These are phyloP conservation scores for Cranoglanis bouderius DNA, from an alignment of 2,113 vertebrate genomes.

Conservation along the genomic window DNA sequence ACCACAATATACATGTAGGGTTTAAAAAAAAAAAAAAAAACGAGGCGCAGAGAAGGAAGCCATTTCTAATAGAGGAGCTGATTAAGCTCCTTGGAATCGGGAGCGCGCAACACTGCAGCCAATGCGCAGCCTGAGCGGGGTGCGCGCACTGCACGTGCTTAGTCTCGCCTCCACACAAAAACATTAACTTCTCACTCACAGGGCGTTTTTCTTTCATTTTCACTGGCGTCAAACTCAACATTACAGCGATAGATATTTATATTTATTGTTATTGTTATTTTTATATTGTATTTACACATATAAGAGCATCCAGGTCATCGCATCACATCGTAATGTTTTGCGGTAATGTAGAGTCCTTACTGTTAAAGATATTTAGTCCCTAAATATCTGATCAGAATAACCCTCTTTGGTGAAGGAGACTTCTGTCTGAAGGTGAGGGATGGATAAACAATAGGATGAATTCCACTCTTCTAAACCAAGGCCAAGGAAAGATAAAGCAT, in stretches of 20 bases:
- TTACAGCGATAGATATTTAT: neutral
- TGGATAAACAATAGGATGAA: slow-evolving; percentile 42
- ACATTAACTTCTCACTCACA: neutral
- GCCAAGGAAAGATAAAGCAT: slow-evolving; percentile 60
- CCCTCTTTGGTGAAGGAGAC: neutral
- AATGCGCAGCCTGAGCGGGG: slow-evolving; percentile 63
- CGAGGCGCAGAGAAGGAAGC: slow-evolving; percentile 56
- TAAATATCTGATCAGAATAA: neutral
- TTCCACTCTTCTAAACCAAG: slow-evolving; percentile 47
- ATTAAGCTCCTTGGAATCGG: slow-evolving; percentile 47
- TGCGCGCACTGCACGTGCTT: slow-evolving; percentile 34
- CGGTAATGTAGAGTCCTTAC: neutral
- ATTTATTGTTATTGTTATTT: slow-evolving; percentile 23
- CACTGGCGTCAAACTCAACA: too few relatives aligned
- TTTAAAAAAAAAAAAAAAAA: neutral
- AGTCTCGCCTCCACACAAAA: neutral
- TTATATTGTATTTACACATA: neutral
- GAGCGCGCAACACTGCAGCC: slow-evolving; percentile 68
- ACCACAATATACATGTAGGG: neutral
- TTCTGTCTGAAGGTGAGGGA: slow-evolving; percentile 41
- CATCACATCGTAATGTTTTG: neutral
- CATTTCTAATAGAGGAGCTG: slow-evolving; percentile 48
- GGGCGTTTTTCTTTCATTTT: neutral
- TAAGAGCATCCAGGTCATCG: neutral
- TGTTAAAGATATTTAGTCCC: too few relatives aligned